Evolutionary conservation across 2,113 vertebrate species (phyloP).

Genomic region (Xyrauchen texanus): DNA sequence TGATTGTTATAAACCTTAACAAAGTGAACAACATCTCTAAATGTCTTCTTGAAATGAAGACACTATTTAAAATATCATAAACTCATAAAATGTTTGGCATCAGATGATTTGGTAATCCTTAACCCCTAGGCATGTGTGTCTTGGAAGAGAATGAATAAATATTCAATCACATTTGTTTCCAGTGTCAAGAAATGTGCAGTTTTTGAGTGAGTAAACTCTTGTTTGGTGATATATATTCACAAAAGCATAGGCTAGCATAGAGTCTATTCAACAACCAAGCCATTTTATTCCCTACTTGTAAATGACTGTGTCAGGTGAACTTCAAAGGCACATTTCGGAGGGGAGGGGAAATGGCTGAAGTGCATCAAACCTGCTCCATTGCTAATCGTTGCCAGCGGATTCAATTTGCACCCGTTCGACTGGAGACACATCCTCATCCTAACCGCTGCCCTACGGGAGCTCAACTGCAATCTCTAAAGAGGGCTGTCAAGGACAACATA

Average conservation of each 20-base stretch:
- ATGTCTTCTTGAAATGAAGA: no score
- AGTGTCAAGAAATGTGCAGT: no score
- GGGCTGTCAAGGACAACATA: constrained; percentile 36
- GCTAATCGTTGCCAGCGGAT: constrained; percentile 46
- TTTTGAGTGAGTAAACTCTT: no score
- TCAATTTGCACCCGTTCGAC: constrained; percentile 47
- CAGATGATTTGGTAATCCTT: no score
- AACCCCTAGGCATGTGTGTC: no score
- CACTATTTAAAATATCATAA: no score
- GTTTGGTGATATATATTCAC: background rate
- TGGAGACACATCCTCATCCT: constrained; percentile 38
- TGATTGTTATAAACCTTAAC: no score
- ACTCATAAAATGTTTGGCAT: no score
- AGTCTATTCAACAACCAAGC: no score
- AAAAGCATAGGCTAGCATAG: background rate
- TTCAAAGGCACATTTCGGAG: constrained; percentile 16
- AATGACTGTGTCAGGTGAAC: constrained; percentile 15
- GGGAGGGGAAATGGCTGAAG: constrained; percentile 19
- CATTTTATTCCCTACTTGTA: background rate
- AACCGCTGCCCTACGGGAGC: constrained; percentile 16
- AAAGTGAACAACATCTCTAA: no score
- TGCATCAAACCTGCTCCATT: constrained; percentile 21
- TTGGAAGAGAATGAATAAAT: no score
- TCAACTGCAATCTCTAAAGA: constrained; percentile 38
- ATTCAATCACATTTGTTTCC: no score